Evolutionary conservation across 2,888 invertebrate genomes (phyloP).

Genomic region (Trachelus stipa): DNA sequence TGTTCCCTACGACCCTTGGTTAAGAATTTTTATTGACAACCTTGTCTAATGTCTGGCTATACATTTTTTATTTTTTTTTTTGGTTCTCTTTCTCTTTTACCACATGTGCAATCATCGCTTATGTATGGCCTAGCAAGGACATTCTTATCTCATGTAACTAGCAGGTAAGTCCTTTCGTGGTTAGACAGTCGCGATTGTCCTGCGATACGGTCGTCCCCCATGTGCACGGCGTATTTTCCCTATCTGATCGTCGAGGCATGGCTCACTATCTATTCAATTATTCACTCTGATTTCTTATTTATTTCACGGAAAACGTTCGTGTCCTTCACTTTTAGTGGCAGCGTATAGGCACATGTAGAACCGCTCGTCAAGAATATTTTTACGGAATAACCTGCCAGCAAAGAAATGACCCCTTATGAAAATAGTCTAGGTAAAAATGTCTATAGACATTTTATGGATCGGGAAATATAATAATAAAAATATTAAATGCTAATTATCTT

Average conservation of each 20-base stretch:
- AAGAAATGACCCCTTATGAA: not conserved
- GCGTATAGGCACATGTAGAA: not conserved
- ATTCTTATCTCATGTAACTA: not conserved
- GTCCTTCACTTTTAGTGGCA: not conserved
- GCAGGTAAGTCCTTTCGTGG: not conserved
- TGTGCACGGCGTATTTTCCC: not conserved
- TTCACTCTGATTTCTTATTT: slow-evolving; percentile 9
- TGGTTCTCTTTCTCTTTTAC: not conserved
- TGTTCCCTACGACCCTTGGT: not conserved
- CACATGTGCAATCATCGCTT: not conserved
- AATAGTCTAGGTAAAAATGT: not conserved
- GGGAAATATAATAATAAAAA: not conserved
- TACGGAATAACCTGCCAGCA: too few relatives aligned
- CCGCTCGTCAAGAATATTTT: not conserved
- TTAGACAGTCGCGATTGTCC: not conserved
- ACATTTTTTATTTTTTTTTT: not conserved
- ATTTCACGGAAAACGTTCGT: not conserved
- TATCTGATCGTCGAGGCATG: not conserved
- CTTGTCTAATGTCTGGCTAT: not conserved
- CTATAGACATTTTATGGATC: not conserved
- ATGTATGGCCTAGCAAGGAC: not conserved
- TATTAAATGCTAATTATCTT: not conserved
- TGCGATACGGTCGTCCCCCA: not conserved
- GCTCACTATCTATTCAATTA: slow-evolving; percentile 1
- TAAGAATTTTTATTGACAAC: not conserved